A percentile compares a stretch with the other conserved stretches of the same genome.
Conservation (phyloP, 1,140 invertebrate genomes). For the Holotrichia oblita region DNA sequence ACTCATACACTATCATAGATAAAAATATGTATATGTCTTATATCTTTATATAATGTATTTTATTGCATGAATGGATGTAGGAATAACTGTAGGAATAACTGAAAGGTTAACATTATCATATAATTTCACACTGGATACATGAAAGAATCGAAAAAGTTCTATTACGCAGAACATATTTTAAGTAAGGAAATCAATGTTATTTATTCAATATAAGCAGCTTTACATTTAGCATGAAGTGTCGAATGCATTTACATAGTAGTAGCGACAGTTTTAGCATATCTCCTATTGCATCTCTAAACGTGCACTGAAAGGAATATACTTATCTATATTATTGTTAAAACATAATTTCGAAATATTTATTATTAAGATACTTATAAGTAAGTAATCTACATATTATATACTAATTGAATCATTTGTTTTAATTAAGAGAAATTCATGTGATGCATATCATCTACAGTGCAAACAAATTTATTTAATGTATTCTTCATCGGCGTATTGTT, state of each 20-base stretch:
- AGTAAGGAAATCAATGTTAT: not conserved
- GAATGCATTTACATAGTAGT: not conserved
- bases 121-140: not conserved
- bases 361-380: not conserved
- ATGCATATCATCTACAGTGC: not conserved
- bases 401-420: not conserved
- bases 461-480: not conserved
- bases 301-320: not conserved
- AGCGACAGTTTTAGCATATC: constrained; percentile 1
- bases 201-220: not conserved
- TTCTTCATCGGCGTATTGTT: not conserved
- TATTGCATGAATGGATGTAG: not conserved
- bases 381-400: not conserved
- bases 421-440: not conserved
- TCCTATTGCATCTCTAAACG: not conserved
- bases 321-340: not conserved
- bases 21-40: not conserved
- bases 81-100: not conserved
- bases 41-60: constrained; percentile 13
- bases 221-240: not conserved
- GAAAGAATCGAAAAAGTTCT: not conserved
- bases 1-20: not conserved
- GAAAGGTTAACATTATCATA: not conserved
- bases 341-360: not conserved
- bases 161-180: not conserved